A percentile compares a stretch with the other conserved stretches of the same genome.
Evolutionary conservation across 2,113 vertebrate genomes (phyloP).

Genomic region (Austrofundulus limnaeus): DNA sequence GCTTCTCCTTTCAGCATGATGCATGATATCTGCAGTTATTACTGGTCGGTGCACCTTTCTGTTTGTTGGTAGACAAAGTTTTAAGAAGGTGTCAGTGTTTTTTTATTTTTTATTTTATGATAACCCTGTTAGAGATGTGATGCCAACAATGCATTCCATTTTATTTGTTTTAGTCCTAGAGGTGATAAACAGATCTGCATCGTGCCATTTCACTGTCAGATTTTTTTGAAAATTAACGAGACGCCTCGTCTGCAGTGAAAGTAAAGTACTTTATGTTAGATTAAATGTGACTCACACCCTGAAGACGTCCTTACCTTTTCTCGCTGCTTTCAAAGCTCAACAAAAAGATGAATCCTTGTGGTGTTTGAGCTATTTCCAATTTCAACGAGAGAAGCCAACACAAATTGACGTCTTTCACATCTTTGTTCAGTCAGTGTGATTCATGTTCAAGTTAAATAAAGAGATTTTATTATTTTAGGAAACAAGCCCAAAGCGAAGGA

Average conservation of each 20-base stretch:
- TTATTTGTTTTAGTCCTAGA: too few species aligned
- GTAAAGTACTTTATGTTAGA: not conserved
- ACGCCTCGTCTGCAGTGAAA: not conserved
- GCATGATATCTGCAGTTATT: too few species aligned
- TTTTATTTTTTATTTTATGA: too few species aligned
- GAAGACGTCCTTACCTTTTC: not conserved
- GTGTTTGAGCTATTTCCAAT: not conserved
- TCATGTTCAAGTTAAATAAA: not conserved
- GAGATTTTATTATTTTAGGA: conserved; percentile 4
- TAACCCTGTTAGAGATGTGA: too few species aligned
- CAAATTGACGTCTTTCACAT: not conserved
- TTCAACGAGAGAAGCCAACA: not conserved
- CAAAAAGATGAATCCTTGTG: not conserved
- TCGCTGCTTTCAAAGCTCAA: not conserved
- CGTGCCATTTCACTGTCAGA: too few species aligned
- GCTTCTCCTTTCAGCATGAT: too few species aligned
- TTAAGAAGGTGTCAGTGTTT: too few species aligned
- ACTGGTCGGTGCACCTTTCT: too few species aligned
- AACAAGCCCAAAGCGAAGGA: not conserved
- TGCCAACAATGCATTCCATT: too few species aligned
- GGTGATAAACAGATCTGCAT: too few species aligned
- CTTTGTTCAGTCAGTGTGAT: not conserved
- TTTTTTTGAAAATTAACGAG: too few species aligned
- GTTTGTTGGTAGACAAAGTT: too few species aligned
- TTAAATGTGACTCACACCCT: not conserved